These are phyloP conservation scores for Chaetodon trifascialis DNA, from an alignment of 2,113 vertebrate species.

Conservation along the genomic window DNA sequence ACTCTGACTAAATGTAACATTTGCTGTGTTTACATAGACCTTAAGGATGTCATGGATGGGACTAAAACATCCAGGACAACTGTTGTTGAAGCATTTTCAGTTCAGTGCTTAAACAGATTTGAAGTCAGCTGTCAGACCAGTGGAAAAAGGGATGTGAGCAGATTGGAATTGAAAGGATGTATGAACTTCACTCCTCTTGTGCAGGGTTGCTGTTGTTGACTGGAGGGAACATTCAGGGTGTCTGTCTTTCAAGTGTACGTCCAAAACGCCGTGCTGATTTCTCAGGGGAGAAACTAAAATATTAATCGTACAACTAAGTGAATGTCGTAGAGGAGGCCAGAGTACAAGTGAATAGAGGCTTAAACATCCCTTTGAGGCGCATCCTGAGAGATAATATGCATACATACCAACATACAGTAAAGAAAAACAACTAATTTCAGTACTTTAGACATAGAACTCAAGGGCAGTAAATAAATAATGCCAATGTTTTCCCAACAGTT, in stretches of 20 bases:
- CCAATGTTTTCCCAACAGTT: too few species aligned
- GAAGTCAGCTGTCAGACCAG: constrained; percentile 12
- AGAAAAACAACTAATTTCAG: too few species aligned
- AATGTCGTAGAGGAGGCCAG: neutral
- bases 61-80: constrained; percentile 12
- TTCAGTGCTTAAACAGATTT: constrained; percentile 15
- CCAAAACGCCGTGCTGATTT: neutral
- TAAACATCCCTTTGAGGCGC: neutral
- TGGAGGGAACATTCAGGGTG: neutral
- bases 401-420: too few species aligned
- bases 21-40: constrained; percentile 25
- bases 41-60: neutral
- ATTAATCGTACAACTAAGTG: neutral
- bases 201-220: constrained; percentile 6
- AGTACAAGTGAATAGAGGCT: neutral
- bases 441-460: too few species aligned
- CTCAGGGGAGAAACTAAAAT: neutral
- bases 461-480: too few species aligned
- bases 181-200: neutral
- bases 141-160: neutral
- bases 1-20: neutral
- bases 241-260: neutral
- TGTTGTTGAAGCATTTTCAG: constrained; percentile 33
- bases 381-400: too few species aligned
- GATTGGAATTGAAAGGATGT: neutral